Conservation (phyloP, 2,113 vertebrate genomes). For the Octodon degus region DNA sequence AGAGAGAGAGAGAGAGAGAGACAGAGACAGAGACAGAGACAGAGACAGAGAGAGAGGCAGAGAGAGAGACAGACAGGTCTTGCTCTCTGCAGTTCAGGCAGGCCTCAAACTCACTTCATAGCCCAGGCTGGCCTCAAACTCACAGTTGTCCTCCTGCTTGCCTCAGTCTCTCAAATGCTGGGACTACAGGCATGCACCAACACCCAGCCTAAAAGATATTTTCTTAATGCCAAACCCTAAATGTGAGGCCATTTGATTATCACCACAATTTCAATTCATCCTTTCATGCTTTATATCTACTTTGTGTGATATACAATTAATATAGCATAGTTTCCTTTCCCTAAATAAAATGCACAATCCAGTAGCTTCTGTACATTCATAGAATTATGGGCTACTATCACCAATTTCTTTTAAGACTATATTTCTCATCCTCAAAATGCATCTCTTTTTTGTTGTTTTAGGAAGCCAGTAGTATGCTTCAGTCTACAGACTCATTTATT, state of each 20-base stretch:
- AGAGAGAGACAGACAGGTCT: no score
- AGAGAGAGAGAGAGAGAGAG: no score
- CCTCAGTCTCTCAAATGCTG: no score
- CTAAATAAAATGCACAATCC: not conserved
- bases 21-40: no score
- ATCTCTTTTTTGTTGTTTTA: not conserved
- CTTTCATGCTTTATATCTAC: not conserved
- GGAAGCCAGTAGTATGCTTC: not conserved
- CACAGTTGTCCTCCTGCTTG: no score
- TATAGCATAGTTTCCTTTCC: not conserved
- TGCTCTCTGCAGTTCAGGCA: no score
- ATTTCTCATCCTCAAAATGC: not conserved
- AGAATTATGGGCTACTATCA: not conserved
- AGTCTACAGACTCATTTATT: not conserved
- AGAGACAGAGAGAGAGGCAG: no score
- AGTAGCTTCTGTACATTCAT: not conserved
- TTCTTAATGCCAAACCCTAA: not conserved
- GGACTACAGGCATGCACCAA: no score
- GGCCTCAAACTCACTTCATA: no score
- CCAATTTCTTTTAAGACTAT: not conserved
- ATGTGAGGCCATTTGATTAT: not conserved
- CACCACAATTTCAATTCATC: not conserved
- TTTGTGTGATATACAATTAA: conserved; percentile 39
- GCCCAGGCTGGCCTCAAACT: no score
- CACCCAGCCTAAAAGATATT: not conserved